A percentile compares a stretch with the other conserved stretches of the same genome.
phyloP scores from a whole-genome alignment of 2,113 vertebrate genomes.

The Entosphenus tridentatus region DNA sequence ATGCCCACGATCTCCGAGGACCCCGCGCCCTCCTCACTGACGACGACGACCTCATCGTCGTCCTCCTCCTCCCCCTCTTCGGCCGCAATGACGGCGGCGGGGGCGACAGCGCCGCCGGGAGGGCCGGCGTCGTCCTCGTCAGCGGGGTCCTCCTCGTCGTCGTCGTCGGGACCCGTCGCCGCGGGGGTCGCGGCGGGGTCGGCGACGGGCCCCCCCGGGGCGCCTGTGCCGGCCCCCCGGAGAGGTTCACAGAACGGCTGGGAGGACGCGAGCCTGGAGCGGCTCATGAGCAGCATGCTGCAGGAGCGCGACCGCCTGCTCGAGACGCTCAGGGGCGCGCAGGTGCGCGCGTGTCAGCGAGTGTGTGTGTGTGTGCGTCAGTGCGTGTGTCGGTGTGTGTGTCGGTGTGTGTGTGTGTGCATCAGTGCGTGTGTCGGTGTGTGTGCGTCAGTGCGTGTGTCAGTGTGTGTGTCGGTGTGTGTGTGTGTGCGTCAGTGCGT shows the following conservation, averaged over 20 bases:
- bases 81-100: not conserved
- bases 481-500: no score
- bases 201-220: not conserved
- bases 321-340: not conserved
- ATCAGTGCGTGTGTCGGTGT: no score
- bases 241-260: not conserved
- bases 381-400: no score
- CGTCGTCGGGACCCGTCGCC: not conserved
- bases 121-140: not conserved
- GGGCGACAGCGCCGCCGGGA: not conserved
- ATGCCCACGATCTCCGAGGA: conserved; percentile 4
- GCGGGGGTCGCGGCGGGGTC: not conserved
- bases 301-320: not conserved
- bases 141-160: not conserved
- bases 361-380: no score
- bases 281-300: not conserved
- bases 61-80: not conserved
- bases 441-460: no score
- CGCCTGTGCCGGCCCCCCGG: not conserved
- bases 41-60: not conserved
- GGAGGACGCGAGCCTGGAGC: not conserved
- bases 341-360: no score
- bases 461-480: no score
- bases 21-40: not conserved
- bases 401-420: no score